Conservation (phyloP, 2,797 vertebrate genomes). For the Sebastolobus alascanus region DNA sequence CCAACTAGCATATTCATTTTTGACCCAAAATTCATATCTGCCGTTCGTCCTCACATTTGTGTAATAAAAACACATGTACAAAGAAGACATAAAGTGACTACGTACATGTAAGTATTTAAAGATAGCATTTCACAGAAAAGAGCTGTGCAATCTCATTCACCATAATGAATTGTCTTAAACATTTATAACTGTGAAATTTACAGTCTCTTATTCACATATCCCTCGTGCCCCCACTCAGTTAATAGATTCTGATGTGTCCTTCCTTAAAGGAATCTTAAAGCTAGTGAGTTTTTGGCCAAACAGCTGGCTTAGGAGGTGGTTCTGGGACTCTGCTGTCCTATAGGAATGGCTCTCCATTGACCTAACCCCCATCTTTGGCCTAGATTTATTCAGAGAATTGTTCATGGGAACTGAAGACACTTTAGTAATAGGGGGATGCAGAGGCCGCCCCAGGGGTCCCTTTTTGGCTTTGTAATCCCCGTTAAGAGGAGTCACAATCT, state of each 20-base stretch:
- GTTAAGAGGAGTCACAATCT: conserved; percentile 81
- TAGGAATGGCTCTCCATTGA: conserved; percentile 85
- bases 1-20: conserved; percentile 86
- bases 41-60: conserved; percentile 88
- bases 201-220: conserved; percentile 84
- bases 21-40: conserved; percentile 88
- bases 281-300: conserved; percentile 98
- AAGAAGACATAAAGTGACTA: conserved; percentile 91
- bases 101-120: conserved; percentile 78
- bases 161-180: conserved; percentile 88
- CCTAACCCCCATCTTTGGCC: conserved; percentile 84
- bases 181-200: conserved; percentile 81
- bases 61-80: conserved; percentile 89
- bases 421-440: conserved; percentile 88
- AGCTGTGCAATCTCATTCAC: conserved; percentile 93
- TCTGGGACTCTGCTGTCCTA: conserved; percentile 96
- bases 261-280: conserved; percentile 99
- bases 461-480: conserved; percentile 89
- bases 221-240: conserved; percentile 81
- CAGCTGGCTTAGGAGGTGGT: conserved; percentile 96
- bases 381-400: conserved; percentile 86
- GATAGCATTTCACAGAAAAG: conserved; percentile 89
- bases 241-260: conserved; percentile 93
- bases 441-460: conserved; percentile 84
- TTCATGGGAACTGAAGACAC: conserved; percentile 84